Percentiles rank a stretch among this genome's conserved stretches.
Evolutionary conservation across 2,888 invertebrate species (phyloP).

Genomic region (Noctua pronuba): DNA sequence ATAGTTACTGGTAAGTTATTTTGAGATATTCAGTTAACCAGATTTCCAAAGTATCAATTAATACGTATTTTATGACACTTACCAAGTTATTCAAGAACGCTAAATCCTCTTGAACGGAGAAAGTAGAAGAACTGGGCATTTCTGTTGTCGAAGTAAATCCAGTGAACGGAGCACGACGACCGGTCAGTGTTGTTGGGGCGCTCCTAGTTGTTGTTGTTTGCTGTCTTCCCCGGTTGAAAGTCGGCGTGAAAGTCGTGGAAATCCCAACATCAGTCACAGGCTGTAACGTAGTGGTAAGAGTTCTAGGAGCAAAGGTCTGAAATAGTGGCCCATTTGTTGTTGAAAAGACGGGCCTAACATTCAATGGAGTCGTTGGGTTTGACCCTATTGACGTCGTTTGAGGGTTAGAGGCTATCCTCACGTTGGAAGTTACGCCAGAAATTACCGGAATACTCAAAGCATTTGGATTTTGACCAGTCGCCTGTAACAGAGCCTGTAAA

Average conservation of each 20-base stretch:
- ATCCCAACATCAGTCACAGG: conserved; percentile 78
- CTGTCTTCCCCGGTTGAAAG: conserved; percentile 75
- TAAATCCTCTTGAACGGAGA: conserved; percentile 90
- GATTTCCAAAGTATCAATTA: background rate
- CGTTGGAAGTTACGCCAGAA: conserved; percentile 85
- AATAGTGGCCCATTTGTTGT: conserved; percentile 76
- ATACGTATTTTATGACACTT: conserved; percentile 64
- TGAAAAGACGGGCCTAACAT: conserved; percentile 81
- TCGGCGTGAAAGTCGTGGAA: conserved; percentile 83
- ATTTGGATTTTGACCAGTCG: conserved; percentile 79
- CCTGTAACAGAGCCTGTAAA: conserved; percentile 86
- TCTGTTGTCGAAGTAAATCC: conserved; percentile 81
- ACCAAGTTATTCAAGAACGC: conserved; percentile 91
- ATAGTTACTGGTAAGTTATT: too few species aligned
- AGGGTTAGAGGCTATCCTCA: conserved; percentile 85
- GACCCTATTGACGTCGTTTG: conserved; percentile 82
- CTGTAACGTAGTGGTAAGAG: conserved; percentile 77
- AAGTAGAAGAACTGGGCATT: conserved; percentile 86
- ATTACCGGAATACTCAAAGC: conserved; percentile 80
- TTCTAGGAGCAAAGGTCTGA: conserved; percentile 77
- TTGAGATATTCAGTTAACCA: background rate
- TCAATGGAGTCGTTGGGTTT: conserved; percentile 83
- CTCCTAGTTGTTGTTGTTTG: conserved; percentile 75
- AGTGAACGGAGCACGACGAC: conserved; percentile 72
- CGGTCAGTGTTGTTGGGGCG: conserved; percentile 70